These are phyloP conservation scores for Poecilia latipinna DNA, from an alignment of 2,113 vertebrate species.

Conservation along the genomic window DNA sequence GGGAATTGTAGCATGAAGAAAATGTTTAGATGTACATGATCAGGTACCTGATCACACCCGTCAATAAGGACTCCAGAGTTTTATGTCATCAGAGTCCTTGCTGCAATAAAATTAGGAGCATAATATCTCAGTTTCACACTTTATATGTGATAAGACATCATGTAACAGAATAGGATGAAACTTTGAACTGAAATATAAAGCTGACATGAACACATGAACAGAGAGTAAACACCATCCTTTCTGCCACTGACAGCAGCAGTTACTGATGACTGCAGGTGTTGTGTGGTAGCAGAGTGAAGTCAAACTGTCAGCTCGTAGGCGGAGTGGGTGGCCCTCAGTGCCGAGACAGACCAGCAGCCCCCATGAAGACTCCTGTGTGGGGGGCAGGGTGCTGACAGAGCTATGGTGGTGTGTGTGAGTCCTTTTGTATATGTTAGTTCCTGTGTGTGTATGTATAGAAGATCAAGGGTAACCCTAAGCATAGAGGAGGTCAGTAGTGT, in stretches of 20 bases:
- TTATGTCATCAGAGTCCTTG: neutral
- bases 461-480: constrained; percentile 75
- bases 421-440: constrained; percentile 42
- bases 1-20: neutral
- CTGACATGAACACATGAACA: neutral
- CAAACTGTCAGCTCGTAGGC: constrained; percentile 12
- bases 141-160: neutral
- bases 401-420: constrained; percentile 19
- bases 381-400: neutral
- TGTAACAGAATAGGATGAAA: too few relatives aligned
- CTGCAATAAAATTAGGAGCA: neutral
- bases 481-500: constrained; percentile 73
- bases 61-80: neutral
- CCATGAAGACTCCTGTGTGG: constrained; percentile 20
- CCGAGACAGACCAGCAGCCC: constrained; percentile 54
- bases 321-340: constrained; percentile 64
- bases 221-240: constrained; percentile 1
- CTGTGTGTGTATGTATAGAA: constrained; percentile 58
- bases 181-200: neutral
- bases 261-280: constrained; percentile 32
- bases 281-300: constrained; percentile 19
- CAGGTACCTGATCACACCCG: too few relatives aligned
- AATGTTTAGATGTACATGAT: too few relatives aligned
- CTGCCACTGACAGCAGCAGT: constrained; percentile 4
- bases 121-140: neutral